Conservation (phyloP, 1,140 invertebrate genomes). For the Trinorchestia longiramus region DNA sequence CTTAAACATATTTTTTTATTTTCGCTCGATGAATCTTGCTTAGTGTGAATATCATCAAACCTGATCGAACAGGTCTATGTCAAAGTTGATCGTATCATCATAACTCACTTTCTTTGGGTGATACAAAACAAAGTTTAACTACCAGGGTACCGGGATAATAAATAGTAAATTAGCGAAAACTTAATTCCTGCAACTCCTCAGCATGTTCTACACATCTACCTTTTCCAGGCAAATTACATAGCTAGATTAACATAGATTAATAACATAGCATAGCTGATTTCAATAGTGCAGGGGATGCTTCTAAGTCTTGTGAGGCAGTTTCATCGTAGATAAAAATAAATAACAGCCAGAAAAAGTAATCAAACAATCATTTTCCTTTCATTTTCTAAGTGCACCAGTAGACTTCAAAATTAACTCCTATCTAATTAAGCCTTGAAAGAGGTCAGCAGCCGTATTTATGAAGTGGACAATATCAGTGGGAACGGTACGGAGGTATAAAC, state of each 20-base stretch:
- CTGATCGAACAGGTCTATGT: too few species aligned
- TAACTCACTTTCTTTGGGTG: too few species aligned
- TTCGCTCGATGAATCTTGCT: background rate
- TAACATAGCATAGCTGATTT: background rate
- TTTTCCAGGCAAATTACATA: too few species aligned
- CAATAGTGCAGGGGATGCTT: background rate
- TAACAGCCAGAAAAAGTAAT: background rate
- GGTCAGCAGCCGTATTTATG: background rate
- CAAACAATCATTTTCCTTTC: background rate
- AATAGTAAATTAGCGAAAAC: background rate
- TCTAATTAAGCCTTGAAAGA: background rate
- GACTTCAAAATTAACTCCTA: background rate
- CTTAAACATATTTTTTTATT: background rate
- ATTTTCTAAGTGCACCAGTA: background rate
- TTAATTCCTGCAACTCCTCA: background rate
- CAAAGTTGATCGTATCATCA: too few species aligned
- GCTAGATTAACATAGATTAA: too few species aligned
- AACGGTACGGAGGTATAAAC: background rate
- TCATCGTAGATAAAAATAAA: background rate
- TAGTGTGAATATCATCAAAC: too few species aligned
- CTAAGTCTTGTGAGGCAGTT: background rate
- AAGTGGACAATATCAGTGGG: background rate
- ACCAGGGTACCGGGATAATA: too few species aligned
- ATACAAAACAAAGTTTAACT: too few species aligned
- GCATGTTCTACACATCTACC: too few species aligned